A percentile compares a stretch with the other conserved stretches of the same genome.
These are phyloP conservation scores for Puma concolor DNA, from an alignment of 2,113 vertebrate species.

Conservation along the genomic window DNA sequence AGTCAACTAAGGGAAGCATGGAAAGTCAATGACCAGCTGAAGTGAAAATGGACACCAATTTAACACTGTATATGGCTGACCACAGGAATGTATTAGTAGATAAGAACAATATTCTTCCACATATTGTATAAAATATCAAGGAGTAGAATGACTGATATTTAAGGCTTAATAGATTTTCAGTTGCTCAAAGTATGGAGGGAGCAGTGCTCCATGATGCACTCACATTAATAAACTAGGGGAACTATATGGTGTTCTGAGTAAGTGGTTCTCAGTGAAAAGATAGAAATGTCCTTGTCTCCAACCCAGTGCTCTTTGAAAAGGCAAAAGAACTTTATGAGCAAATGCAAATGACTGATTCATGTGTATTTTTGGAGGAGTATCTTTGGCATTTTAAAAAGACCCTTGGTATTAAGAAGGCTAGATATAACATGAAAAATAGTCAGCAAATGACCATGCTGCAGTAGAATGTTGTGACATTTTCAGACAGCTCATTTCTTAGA, in stretches of 20 bases:
- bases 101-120: conserved; percentile 10
- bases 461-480: conserved; percentile 70
- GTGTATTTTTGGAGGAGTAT: conserved; percentile 76
- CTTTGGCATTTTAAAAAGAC: conserved; percentile 74
- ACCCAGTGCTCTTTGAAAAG: conserved; percentile 67
- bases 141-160: conserved; percentile 42
- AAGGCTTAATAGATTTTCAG: conserved; percentile 61
- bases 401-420: conserved; percentile 70
- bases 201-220: background rate
- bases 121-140: background rate
- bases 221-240: conserved; percentile 69
- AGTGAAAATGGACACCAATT: background rate
- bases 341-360: conserved; percentile 77
- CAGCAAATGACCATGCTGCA: conserved; percentile 55
- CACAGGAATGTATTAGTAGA: background rate
- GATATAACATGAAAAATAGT: conserved; percentile 55
- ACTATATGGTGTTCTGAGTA: conserved; percentile 57
- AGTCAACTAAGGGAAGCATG: background rate
- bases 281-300: conserved; percentile 70
- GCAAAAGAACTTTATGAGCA: conserved; percentile 61
- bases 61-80: background rate
- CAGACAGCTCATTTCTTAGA: conserved; percentile 69
- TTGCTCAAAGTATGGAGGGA: conserved; percentile 34
- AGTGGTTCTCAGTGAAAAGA: conserved; percentile 62
- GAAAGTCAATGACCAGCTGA: background rate